These are phyloP conservation scores for Cygnus buccinator DNA, from an alignment of 2,113 vertebrate genomes.

Conservation along the genomic window DNA sequence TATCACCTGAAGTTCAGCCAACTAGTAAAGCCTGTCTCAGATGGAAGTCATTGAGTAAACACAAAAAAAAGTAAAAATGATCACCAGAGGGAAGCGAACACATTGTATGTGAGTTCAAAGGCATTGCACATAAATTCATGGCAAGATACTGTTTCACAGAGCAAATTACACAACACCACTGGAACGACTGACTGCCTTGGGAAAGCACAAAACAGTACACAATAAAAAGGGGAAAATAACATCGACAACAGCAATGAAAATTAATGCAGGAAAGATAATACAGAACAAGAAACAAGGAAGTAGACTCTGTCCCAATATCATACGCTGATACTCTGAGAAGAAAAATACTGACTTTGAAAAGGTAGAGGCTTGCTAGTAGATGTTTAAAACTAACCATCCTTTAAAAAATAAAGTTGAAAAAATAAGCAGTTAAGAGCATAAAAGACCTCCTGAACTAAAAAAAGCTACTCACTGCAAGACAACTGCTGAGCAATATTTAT, in stretches of 20 bases:
- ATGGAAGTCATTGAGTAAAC: background rate
- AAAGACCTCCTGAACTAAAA: background rate
- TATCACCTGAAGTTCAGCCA: background rate
- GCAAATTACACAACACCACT: slow-evolving; percentile 18
- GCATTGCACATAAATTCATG: background rate
- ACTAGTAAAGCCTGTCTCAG: background rate
- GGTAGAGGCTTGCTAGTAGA: background rate
- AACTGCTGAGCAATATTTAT: background rate
- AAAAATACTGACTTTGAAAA: background rate
- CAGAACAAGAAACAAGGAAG: background rate
- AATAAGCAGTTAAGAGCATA: background rate
- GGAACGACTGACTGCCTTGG: slow-evolving; percentile 32
- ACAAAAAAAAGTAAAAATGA: background rate
- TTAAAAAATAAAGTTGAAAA: background rate
- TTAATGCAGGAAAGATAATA: background rate
- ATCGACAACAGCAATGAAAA: slow-evolving; percentile 21
- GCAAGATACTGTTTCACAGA: slow-evolving; percentile 42
- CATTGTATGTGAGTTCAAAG: slow-evolving; percentile 16
- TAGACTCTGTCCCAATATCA: background rate
- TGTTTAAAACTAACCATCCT: background rate
- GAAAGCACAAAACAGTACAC: slow-evolving; percentile 41
- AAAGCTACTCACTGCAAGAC: background rate
- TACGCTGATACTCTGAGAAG: background rate
- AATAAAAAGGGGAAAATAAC: background rate
- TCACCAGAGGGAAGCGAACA: slow-evolving; percentile 2